phyloP scores from a whole-genome alignment of 2,888 invertebrate genomes.

The Drosophila kokeensis region DNA sequence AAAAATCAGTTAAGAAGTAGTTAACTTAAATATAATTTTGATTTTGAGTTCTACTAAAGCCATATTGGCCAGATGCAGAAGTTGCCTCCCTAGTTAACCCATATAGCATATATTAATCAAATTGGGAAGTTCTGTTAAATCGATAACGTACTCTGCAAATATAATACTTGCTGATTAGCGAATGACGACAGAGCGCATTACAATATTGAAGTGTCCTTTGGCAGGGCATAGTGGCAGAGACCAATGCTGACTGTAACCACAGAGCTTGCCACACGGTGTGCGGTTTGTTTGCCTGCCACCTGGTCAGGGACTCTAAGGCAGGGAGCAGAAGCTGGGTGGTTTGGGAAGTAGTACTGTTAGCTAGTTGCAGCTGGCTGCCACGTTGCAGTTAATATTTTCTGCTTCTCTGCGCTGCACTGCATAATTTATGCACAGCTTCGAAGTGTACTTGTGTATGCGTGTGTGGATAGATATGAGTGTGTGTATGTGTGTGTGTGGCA shows the following conservation, averaged over 20 bases:
- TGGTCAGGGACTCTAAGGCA: slow-evolving; percentile 39
- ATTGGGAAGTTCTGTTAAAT: neutral
- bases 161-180: neutral
- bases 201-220: slow-evolving; percentile 12
- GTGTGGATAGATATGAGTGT: slow-evolving; percentile 17
- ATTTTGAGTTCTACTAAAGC: neutral
- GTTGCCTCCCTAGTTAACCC: no score
- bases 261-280: slow-evolving; percentile 58
- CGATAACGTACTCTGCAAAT: neutral
- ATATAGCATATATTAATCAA: neutral
- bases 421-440: slow-evolving; percentile 72
- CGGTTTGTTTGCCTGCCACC: slow-evolving; percentile 76
- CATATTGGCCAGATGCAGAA: neutral
- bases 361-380: slow-evolving; percentile 44
- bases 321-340: neutral
- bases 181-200: slow-evolving; percentile 7
- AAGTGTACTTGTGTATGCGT: slow-evolving; percentile 22
- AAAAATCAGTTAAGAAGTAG: neutral
- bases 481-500: slow-evolving; percentile 40
- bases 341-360: slow-evolving; percentile 12
- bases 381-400: slow-evolving; percentile 74
- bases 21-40: neutral
- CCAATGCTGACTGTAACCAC: slow-evolving; percentile 37
- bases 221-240: slow-evolving; percentile 6
- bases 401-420: slow-evolving; percentile 72